A percentile compares a stretch with the other conserved stretches of the same genome.
Conservation (phyloP, 1,140 invertebrate species). For the Zeugodacus cucurbitae region DNA sequence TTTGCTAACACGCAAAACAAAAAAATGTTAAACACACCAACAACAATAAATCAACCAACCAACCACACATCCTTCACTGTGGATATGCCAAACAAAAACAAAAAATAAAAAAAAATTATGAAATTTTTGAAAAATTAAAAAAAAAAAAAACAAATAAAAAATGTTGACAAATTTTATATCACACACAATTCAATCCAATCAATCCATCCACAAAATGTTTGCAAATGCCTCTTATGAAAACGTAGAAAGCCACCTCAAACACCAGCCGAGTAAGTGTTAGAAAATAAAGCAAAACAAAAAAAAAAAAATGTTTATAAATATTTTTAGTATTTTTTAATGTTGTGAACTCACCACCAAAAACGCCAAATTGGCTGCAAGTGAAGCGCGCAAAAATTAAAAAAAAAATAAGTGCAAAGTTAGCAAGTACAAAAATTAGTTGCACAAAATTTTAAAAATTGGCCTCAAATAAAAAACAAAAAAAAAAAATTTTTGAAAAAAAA, state of each 20-base stretch:
- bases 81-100: neutral
- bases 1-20: neutral
- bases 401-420: neutral
- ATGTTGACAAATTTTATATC: neutral
- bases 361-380: constrained; percentile 36
- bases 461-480: neutral
- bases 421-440: neutral
- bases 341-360: constrained; percentile 6
- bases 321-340: constrained; percentile 39
- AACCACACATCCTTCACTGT: constrained; percentile 26
- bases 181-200: constrained; percentile 31
- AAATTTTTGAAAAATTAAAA: constrained; percentile 1
- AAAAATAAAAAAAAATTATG: neutral
- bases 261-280: constrained; percentile 64
- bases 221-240: constrained; percentile 62
- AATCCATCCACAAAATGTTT: constrained; percentile 60
- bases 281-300: constrained; percentile 20
- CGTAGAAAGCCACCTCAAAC: constrained; percentile 65
- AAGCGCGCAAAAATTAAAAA: neutral
- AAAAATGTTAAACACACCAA: neutral
- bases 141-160: neutral
- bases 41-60: constrained; percentile 9
- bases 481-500: no score
- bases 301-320: constrained; percentile 31
- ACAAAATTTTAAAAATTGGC: neutral